Evolutionary conservation across 2,113 vertebrate genomes (phyloP).

Genomic region (Pseudorectes ferrugineus): DNA sequence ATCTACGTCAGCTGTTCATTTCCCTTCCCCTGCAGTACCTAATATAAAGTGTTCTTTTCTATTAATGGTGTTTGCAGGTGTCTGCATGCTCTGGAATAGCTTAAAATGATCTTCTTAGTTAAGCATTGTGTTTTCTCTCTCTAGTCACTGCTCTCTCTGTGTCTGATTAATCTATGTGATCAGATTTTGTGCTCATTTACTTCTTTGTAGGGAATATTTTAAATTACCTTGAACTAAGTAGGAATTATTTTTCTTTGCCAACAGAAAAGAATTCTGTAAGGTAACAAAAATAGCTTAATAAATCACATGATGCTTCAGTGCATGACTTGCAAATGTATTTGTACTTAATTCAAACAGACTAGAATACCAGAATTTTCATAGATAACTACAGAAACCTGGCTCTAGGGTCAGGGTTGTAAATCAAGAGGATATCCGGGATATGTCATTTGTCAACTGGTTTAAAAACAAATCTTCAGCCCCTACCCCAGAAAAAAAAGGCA

Average conservation of each 20-base stretch:
- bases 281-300: slow-evolving; percentile 4
- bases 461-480: not conserved
- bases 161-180: not conserved
- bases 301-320: not conserved
- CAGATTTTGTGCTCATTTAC: not conserved
- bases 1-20: slow-evolving; percentile 7
- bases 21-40: not conserved
- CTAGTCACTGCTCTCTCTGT: not conserved
- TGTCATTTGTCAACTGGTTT: not conserved
- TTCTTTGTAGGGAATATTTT: not conserved
- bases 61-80: slow-evolving; percentile 38
- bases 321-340: not conserved
- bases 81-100: not conserved
- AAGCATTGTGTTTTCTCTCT: not conserved
- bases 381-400: not conserved
- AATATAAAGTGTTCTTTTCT: not conserved
- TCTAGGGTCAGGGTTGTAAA: not conserved
- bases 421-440: not conserved
- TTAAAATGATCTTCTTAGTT: not conserved
- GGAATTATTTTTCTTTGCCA: not conserved
- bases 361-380: not conserved
- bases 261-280: not conserved
- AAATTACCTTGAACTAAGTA: slow-evolving; percentile 23
- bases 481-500: not conserved
- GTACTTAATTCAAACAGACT: not conserved